Evolutionary conservation across 2,797 vertebrate species (phyloP).

Genomic region (Lutjanus campechanus): DNA sequence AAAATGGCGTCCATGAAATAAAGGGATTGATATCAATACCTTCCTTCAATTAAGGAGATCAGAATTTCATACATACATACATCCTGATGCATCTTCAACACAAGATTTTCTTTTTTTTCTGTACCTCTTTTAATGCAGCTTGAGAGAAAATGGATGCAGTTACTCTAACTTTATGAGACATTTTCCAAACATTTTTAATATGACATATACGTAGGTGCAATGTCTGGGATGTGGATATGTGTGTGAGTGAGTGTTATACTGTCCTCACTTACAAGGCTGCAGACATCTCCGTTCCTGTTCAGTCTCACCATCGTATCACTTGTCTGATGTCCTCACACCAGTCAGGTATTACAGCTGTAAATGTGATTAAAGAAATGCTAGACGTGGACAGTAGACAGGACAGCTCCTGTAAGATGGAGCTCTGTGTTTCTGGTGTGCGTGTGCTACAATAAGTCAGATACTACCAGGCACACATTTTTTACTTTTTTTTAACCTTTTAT

Average conservation of each 20-base stretch:
- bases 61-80: conserved; percentile 15
- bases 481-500: too few relatives aligned
- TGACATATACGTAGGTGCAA: background rate
- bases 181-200: background rate
- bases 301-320: conserved; percentile 66
- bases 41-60: conserved; percentile 54
- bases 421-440: conserved; percentile 10
- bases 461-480: background rate
- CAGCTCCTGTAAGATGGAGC: conserved; percentile 39
- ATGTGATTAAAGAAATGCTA: conserved; percentile 83
- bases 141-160: background rate
- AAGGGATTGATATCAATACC: conserved; percentile 67
- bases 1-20: conserved; percentile 76
- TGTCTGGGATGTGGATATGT: conserved; percentile 24
- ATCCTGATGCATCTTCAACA: conserved; percentile 1
- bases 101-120: background rate
- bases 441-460: background rate
- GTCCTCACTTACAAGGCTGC: conserved; percentile 30
- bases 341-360: conserved; percentile 70
- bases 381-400: conserved; percentile 56
- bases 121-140: background rate
- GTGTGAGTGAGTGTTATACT: conserved; percentile 27
- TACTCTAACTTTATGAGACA: background rate
- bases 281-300: conserved; percentile 56
- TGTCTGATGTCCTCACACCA: conserved; percentile 62